Evolutionary conservation across 1,140 invertebrate species (phyloP), one percentile per base, ranked within the genome.

Genomic region (Paraescarpia echinospica): DNA sequence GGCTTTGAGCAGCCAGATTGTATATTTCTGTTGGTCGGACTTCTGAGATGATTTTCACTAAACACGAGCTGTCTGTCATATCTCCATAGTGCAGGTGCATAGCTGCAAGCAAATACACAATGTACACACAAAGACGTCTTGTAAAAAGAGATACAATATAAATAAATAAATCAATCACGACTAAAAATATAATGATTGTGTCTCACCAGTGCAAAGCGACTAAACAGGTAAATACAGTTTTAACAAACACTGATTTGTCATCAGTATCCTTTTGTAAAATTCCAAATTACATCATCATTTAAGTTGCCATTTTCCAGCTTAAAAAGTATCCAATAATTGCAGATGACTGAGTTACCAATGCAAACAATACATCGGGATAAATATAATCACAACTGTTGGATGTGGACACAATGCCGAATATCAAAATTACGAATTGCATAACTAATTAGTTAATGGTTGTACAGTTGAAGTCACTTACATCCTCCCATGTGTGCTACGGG

Each of bases 1-100:
- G 99, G 95, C 99, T 99, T 96, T 99, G 99, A 1, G 99, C 99
- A n/a, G 98, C 99, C 91, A 99, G 97, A 97, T 99, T 99, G 95
- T 99, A 99, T 93, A 99, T 98, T 96, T 99, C 99, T 91, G 97
- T 97, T 0, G 99, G 99, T 95, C 98, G 97, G 6, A 98, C 97
- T 95, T 97, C 96, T 92, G 97, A 97, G 91, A 99, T 99, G 91
- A 99, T 98, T 97, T 99, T 99, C 35, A 99, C 98, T 93, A 99
- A 97, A 96, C 98, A 99, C 93, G 98, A 99, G 59, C 98, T 99
- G 96, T 99, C 99, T 0, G 99, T 99, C 97, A 99, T 98, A 95
- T 99, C 99, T 48, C 99, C 99, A 97, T 99, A 99, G 96, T 99
- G 99, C 1, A 99, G 96, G 94, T 98, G 93, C 95, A 96, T 99